Conservation (phyloP, 2,797 vertebrate genomes). For the Chanos chanos region DNA sequence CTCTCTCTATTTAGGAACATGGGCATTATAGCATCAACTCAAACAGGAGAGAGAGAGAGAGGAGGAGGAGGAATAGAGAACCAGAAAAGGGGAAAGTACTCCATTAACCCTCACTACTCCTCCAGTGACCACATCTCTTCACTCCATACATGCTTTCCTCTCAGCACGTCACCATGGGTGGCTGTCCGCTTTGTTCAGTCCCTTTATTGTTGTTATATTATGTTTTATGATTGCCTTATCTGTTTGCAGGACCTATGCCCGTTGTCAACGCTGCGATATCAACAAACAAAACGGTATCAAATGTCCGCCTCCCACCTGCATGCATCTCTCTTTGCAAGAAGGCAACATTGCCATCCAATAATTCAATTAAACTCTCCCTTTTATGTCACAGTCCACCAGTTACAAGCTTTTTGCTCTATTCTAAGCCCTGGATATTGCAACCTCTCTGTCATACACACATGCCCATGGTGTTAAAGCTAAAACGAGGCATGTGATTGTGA, state of each 20-base stretch:
- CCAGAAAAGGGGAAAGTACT: not conserved
- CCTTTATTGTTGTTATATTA: too few species aligned
- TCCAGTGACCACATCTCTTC: not conserved
- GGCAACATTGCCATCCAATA: too few species aligned
- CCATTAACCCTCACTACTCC: not conserved
- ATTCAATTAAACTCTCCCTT: too few species aligned
- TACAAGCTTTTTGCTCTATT: too few species aligned
- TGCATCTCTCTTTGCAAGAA: too few species aligned
- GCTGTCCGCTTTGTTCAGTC: too few species aligned
- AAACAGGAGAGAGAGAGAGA: slow-evolving; percentile 32
- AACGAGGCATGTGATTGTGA: too few species aligned
- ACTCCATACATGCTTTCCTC: not conserved
- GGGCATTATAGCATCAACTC: slow-evolving; percentile 21
- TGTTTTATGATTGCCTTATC: not conserved
- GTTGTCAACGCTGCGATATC: slow-evolving; percentile 6
- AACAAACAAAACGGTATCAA: slow-evolving; percentile 22
- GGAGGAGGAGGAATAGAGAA: slow-evolving; percentile 7
- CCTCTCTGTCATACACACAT: too few species aligned
- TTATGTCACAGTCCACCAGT: too few species aligned
- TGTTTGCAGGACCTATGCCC: not conserved
- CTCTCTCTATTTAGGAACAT: not conserved
- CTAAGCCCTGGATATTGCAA: too few species aligned
- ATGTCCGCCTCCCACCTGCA: not conserved
- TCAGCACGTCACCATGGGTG: not conserved
- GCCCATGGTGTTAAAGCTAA: too few species aligned